These are phyloP conservation scores for Lapara coniferarum DNA, from an alignment of 2,888 invertebrate genomes.

Conservation along the genomic window DNA sequence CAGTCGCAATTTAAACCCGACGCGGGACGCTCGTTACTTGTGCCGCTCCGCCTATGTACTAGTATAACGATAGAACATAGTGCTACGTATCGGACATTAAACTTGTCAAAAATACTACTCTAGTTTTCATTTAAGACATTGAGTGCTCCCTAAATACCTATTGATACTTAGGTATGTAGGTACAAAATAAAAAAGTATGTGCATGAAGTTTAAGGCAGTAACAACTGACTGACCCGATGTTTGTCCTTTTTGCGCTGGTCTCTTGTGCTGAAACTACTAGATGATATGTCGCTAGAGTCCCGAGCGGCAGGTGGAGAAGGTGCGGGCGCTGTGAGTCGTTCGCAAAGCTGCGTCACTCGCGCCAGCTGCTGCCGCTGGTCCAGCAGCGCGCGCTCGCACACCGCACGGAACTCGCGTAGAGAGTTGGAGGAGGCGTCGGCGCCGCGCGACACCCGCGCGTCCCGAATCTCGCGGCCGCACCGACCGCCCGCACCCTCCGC, in stretches of 20 bases:
- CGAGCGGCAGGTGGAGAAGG: constrained; percentile 29
- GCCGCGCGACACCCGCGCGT: constrained; percentile 31
- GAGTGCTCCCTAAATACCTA: no score
- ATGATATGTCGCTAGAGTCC: constrained; percentile 54
- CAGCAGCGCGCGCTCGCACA: constrained; percentile 61
- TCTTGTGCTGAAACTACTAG: constrained; percentile 49
- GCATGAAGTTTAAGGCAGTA: not conserved
- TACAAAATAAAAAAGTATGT: not conserved
- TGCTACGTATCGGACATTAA: no score
- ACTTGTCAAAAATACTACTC: no score
- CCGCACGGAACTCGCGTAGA: constrained; percentile 57
- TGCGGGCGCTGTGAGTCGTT: constrained; percentile 49
- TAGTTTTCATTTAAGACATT: no score
- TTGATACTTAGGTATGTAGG: no score
- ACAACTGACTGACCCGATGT: constrained; percentile 43
- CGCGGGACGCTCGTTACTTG: no score
- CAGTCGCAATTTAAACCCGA: no score
- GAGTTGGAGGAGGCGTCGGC: constrained; percentile 48
- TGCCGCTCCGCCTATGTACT: no score
- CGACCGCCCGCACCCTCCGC: constrained; percentile 29
- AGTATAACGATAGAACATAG: no score
- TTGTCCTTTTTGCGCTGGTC: constrained; percentile 49
- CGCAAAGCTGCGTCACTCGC: constrained; percentile 65
- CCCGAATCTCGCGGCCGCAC: constrained; percentile 27
- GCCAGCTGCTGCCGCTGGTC: constrained; percentile 67